Conservation (phyloP, 1,140 invertebrate species). For the Trinorchestia longiramus region DNA sequence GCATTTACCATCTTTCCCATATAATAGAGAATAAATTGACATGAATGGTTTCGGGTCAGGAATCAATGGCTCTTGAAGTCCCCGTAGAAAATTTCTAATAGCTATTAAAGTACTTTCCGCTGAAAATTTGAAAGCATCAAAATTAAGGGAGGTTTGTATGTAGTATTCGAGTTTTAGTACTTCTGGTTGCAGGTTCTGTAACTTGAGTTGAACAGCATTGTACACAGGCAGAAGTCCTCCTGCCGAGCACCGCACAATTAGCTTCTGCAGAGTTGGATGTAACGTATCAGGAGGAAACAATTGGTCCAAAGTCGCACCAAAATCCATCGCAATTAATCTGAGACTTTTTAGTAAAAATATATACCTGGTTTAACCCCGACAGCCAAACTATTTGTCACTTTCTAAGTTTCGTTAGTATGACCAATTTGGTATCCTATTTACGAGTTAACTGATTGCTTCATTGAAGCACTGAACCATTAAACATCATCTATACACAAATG, state of each 20-base stretch:
- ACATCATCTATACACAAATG: too few relatives aligned
- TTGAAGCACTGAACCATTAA: background rate
- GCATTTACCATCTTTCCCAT: background rate
- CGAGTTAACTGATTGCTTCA: background rate
- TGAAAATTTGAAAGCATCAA: background rate
- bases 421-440: background rate
- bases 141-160: background rate
- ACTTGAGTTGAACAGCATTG: background rate
- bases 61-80: conserved; percentile 9
- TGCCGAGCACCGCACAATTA: background rate
- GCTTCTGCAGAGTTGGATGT: background rate
- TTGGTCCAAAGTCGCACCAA: background rate
- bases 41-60: background rate
- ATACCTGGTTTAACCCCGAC: too few relatives aligned
- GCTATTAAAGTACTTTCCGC: conserved; percentile 20
- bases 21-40: background rate
- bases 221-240: conserved; percentile 4
- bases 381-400: too few relatives aligned
- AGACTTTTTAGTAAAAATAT: too few relatives aligned
- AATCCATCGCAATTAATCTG: background rate
- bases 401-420: background rate
- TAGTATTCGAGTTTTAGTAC: conserved; percentile 10
- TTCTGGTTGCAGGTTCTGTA: background rate
- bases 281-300: background rate
- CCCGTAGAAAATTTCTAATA: background rate